phyloP scores from a whole-genome alignment of 2,888 invertebrate species.

The Volucella zonaria region DNA sequence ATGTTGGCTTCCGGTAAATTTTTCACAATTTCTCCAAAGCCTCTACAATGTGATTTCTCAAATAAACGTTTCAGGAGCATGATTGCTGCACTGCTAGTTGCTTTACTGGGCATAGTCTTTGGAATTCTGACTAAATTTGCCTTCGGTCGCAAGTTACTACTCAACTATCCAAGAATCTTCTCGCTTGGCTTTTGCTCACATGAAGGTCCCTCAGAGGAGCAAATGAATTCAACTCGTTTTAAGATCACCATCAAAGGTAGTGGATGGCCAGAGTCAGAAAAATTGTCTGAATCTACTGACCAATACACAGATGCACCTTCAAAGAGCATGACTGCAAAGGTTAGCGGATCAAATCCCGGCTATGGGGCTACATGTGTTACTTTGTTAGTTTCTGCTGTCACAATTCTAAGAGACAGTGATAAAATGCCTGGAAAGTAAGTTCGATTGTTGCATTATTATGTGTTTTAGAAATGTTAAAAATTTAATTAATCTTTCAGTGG shows the following conservation, averaged over 20 bases:
- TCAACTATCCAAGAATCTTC: constrained; percentile 88
- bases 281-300: constrained; percentile 84
- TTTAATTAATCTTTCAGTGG: constrained; percentile 85
- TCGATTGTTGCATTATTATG: neutral
- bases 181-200: constrained; percentile 87
- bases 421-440: constrained; percentile 89
- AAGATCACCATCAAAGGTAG: constrained; percentile 88
- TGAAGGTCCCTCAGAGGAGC: constrained; percentile 86
- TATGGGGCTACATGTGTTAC: constrained; percentile 92
- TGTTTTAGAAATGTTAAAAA: neutral
- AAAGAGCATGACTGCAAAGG: constrained; percentile 86
- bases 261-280: constrained; percentile 89
- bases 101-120: constrained; percentile 86
- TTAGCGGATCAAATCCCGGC: constrained; percentile 84
- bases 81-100: constrained; percentile 83
- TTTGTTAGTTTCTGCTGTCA: constrained; percentile 88
- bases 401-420: constrained; percentile 88
- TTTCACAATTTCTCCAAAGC: constrained; percentile 12
- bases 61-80: constrained; percentile 82
- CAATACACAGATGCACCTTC: constrained; percentile 84
- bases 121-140: constrained; percentile 85
- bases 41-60: too few relatives aligned
- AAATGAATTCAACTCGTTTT: constrained; percentile 86
- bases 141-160: constrained; percentile 86
- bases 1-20: constrained; percentile 84